Evolutionary conservation across 2,888 invertebrate species (phyloP), one percentile per base, ranked within the genome.

Genomic region (Netelia virgata): DNA sequence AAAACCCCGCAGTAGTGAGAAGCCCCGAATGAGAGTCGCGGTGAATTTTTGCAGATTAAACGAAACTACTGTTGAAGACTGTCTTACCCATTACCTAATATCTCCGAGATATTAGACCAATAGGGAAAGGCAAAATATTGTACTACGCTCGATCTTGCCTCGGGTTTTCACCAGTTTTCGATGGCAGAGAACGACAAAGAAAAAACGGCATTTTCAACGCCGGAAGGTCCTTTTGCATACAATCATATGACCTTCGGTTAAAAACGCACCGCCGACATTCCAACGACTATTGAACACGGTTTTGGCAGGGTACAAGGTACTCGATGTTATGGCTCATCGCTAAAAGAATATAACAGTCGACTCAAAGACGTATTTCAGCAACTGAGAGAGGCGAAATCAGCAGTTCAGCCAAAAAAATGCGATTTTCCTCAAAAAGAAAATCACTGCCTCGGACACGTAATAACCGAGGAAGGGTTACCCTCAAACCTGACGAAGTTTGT

Each of bases 241-340:
- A 72, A 50, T 3, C 79, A 72, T 1, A 79, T 72, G 79, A 72
- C 79, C 2, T 72, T 70, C 18, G 72, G 72, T 5, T 23, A 69
- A 83, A 69, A 78, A 68, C 23, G 68, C 77, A 11, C 47, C 47
- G 3, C 47, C 47, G 14, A 47, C 47, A 47, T 47, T 83, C 16
- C 83, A 83, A 50, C 20, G 83, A 8, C 14, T 83, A 36, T 80
- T 84, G 79, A 70, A 72, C 43, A 18, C 57, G 1, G 79, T 80
- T 43, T 11, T 83, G 5, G 50, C 55, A 0, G 83, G 79, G 8
- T 83, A 10, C 75, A 79, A n/a, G 75, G 70, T 9, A 1, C 43
- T 5, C 66, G 47, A 59, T 80, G 83, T 10, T 72, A 70, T 8
- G 83, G 79, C 0, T 6, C 69, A 5, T 36, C 70, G 0, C 23